Base-by-base conservation (phyloP, 2,888 invertebrate species). In the Deroplatys truncata region DNA sequence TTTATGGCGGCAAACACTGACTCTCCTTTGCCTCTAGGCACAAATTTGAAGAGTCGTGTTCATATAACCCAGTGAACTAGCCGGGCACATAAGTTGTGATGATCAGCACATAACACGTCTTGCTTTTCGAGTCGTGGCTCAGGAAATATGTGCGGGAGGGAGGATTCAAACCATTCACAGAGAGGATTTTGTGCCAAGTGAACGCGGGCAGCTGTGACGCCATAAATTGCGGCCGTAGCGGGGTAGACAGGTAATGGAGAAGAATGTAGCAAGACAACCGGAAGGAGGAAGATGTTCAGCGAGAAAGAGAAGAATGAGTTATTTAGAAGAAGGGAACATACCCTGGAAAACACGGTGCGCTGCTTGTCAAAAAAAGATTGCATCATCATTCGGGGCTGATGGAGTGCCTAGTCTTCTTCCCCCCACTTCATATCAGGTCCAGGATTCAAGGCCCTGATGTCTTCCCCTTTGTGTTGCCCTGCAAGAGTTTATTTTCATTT, bases 191-290 rank as follows among this genome's bases (percentile, higher is more conserved):
- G 89, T 86, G 89, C 86, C 89, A 89, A 89, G 89, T 89, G 89
- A 89, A 89, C 89, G 85, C 86, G 89, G 43, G 86, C 89, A 89
- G 88, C 90, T 89, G 89, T 88, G 90, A 89, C 88, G 90, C 88
- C 86, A 89, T 90, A 89, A 89, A 90, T 89, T 85, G 90, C 86
- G 35, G 85, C 84, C 31, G 43, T 84, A 72, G 86, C 89, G 89
- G 85, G 90, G 90, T 86, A 90, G 91, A 72, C 82, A 90, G 90
- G 88, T 89, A 88, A 91, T 87, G 90, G 91, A 89, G 90, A 90
- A 88, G 89, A 85, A 89, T 89, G 89, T 89, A 86, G 86, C 72
- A 82, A 82, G 49, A 15, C n/a, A 49, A 56, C 35, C 15, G 84
- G 31, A 28, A n/a, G 84, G 16, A n/a, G 84, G 16, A n/a, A 43